Percentiles rank a stretch among this genome's conserved stretches.
Conservation (phyloP, 2,113 vertebrate species). For the Pachyramphus minor region DNA sequence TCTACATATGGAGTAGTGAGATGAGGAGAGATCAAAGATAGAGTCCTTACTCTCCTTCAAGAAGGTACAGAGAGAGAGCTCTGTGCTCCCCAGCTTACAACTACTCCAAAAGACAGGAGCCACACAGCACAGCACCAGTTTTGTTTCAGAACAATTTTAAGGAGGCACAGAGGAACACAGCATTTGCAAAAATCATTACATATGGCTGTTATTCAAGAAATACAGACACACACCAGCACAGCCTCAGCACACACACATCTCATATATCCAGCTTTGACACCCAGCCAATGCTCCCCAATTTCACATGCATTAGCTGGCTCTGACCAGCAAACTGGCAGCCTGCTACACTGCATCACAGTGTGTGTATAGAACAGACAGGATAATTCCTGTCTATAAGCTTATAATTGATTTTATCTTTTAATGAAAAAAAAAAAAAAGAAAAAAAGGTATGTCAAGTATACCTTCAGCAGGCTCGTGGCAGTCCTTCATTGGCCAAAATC, state of each 20-base stretch:
- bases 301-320: background rate
- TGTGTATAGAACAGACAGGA: background rate
- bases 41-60: background rate
- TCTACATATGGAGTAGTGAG: background rate
- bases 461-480: background rate
- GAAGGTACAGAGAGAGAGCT: background rate
- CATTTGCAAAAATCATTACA: background rate
- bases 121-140: background rate
- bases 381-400: background rate
- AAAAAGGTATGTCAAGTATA: background rate
- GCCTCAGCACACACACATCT: background rate
- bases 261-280: background rate
- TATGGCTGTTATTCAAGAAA: background rate
- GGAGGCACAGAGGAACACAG: background rate
- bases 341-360: background rate
- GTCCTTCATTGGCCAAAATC: conserved; percentile 35
- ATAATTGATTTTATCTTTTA: background rate
- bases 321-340: background rate
- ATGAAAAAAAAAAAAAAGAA: background rate
- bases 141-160: background rate
- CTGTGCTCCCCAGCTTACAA: background rate
- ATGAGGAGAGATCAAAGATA: background rate
- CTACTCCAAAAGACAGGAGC: background rate
- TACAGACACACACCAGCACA: background rate
- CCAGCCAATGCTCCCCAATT: background rate